Percentiles rank a stretch among this genome's conserved stretches.
Evolutionary conservation across 2,888 invertebrate species (phyloP).

Genomic region (Calliphora vomitoria): DNA sequence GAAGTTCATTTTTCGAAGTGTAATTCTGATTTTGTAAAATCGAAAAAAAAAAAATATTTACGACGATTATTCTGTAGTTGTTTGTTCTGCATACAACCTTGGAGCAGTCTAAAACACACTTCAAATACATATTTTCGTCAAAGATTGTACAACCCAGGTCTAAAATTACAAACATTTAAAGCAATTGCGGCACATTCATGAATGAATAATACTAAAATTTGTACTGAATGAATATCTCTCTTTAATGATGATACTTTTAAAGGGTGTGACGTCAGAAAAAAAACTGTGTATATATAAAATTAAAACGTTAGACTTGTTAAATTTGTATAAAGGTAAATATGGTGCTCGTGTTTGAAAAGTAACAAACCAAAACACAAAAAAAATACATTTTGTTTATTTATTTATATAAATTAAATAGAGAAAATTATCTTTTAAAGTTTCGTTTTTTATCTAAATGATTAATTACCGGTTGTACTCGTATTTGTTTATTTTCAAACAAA

Average conservation of each 20-base stretch:
- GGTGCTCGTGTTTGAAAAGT: slow-evolving; percentile 3
- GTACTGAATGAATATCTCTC: slow-evolving; percentile 3
- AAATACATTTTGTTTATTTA: slow-evolving; percentile 25
- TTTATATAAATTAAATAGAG: slow-evolving; percentile 54
- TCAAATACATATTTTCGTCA: no score
- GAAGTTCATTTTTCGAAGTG: no score
- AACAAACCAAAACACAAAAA: background rate
- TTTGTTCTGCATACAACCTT: no score
- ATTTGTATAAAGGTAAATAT: slow-evolving; percentile 10
- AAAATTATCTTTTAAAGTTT: slow-evolving; percentile 47
- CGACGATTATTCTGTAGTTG: background rate
- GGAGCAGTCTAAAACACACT: no score
- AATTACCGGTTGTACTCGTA: slow-evolving; percentile 47
- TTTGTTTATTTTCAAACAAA: slow-evolving; percentile 60
- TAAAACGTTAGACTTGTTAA: slow-evolving; percentile 20
- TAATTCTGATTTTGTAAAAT: no score
- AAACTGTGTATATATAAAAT: slow-evolving; percentile 3
- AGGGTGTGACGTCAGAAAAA: slow-evolving; percentile 61
- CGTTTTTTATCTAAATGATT: slow-evolving; percentile 61
- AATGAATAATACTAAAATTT: slow-evolving; percentile 26
- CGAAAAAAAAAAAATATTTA: background rate
- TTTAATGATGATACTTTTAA: slow-evolving; percentile 7
- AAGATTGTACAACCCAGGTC: slow-evolving; percentile 16
- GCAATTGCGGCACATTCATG: slow-evolving; percentile 24
- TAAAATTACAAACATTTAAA: slow-evolving; percentile 44